These are phyloP conservation scores for Proctacanthus coquilletti DNA, from an alignment of 1,140 invertebrate genomes.

Conservation along the genomic window DNA sequence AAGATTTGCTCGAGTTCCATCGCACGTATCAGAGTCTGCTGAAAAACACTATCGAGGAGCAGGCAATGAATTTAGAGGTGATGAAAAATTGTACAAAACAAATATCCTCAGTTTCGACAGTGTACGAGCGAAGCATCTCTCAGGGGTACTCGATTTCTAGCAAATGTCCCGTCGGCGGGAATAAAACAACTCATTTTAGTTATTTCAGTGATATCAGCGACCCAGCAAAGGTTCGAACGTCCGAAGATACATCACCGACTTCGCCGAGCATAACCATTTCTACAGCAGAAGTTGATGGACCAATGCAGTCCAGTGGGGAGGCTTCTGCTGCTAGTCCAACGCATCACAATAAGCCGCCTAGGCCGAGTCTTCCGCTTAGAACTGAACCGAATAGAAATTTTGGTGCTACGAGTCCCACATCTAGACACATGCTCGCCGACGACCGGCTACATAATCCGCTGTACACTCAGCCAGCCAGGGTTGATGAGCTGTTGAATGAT, in stretches of 20 bases:
- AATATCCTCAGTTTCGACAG: constrained; percentile 18
- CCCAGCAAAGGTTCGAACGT: not conserved
- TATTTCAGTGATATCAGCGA: constrained; percentile 5
- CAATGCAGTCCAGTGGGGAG: not conserved
- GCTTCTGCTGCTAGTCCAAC: not conserved
- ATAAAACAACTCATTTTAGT: not conserved
- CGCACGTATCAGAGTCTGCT: constrained; percentile 55
- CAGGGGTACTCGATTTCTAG: constrained; percentile 12
- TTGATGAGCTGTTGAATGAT: constrained; percentile 35
- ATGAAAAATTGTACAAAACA: constrained; percentile 32
- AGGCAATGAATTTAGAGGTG: constrained; percentile 37
- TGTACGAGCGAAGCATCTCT: constrained; percentile 18
- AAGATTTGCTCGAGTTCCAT: constrained; percentile 49
- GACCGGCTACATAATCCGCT: constrained; percentile 12
- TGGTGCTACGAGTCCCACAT: not conserved
- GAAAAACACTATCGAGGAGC: constrained; percentile 52
- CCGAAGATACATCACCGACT: not conserved
- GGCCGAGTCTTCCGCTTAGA: not conserved
- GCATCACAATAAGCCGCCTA: not conserved
- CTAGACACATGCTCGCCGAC: constrained; percentile 10
- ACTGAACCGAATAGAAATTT: not conserved
- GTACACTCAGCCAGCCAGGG: constrained; percentile 9
- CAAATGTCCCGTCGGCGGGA: not conserved
- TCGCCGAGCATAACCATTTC: not conserved
- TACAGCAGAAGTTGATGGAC: not conserved